Base-by-base conservation (phyloP, 2,888 invertebrate genomes). In the Drosophila quinaria region DNA sequence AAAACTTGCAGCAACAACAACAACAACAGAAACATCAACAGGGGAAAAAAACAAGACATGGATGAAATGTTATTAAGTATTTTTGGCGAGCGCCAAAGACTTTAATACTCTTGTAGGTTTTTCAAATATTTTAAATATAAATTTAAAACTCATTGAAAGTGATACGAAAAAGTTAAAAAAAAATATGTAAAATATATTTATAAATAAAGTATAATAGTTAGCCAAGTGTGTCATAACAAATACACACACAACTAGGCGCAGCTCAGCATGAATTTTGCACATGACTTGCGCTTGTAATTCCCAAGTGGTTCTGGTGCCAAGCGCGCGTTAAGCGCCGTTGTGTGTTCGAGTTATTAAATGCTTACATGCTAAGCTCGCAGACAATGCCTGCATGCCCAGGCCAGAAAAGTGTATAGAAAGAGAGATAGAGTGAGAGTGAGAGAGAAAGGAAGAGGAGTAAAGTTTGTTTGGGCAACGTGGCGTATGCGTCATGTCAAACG, bases 401-500 rank as follows among this genome's bases (percentile, higher is more conserved):
- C 19, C 4, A 13, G 10, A 11, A 10, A 9, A 72, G 72, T 17
- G 46, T 64, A 60, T 56, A 19, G 3, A 10, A 3, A 1, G 29
- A n/a, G 31, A 15, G 17, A 15, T 6, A 39, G 44, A 49, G 31
- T 5, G 50, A 6, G 31, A 49, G 9, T 0, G 2, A 4, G 29
- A 11, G 22, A 11, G 10, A 6, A 25, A n/a, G 19, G 11, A 8
- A 6, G 50, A 1, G 25, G 17, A 13, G 22, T 15, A 17, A 55
- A 56, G 41, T 69, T 78, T 61, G 61, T 54, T 60, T 77, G 50
- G 59, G 54, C 66, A 80, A 72, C 83, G 74, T 50, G 65, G 78
- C 89, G 83, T 80, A 79, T 87, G 78, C 85, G 82, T 74, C 74
- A 87, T 84, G 78, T 82, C 83, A 69, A 86, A 74, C 71, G 68